These are phyloP conservation scores for Hucho hucho DNA, from an alignment of 2,113 vertebrate genomes.

Conservation along the genomic window DNA sequence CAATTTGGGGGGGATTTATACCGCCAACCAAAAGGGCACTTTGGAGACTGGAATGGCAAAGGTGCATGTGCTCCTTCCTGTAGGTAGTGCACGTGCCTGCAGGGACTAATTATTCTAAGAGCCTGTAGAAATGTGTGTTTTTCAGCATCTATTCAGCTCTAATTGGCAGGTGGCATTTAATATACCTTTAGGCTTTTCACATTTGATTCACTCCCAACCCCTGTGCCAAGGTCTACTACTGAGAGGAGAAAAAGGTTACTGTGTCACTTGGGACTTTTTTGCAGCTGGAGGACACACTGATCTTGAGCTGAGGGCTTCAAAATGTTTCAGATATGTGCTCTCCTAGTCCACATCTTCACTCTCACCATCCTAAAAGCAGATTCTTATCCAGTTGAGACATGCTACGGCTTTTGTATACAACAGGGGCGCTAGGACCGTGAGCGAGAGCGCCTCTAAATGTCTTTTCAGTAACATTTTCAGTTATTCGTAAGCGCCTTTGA, in stretches of 20 bases:
- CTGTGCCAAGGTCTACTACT: background rate
- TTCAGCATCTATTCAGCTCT: background rate
- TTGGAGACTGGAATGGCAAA: too few species aligned
- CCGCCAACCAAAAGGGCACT: too few species aligned
- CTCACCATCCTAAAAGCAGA: background rate
- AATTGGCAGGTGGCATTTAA: background rate
- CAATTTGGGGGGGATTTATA: too few species aligned
- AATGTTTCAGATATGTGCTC: background rate
- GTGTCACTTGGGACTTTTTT: background rate
- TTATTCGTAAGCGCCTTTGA: constrained; percentile 34
- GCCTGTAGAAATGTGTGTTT: background rate
- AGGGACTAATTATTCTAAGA: background rate
- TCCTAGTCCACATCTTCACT: constrained; percentile 2
- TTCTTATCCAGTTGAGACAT: background rate
- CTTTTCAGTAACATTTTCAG: constrained; percentile 33
- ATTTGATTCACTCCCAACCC: background rate
- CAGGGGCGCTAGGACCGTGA: constrained; percentile 60
- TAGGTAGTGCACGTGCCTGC: too few species aligned
- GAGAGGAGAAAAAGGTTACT: background rate
- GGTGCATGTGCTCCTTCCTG: too few species aligned
- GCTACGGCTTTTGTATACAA: background rate
- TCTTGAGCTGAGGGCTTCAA: background rate
- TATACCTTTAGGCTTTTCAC: background rate
- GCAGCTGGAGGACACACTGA: background rate
- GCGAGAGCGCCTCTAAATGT: constrained; percentile 26